Evolutionary conservation across 2,888 invertebrate genomes (phyloP), one percentile per base, ranked within the genome.

Genomic region (Mimumesa dahlbomi): DNA sequence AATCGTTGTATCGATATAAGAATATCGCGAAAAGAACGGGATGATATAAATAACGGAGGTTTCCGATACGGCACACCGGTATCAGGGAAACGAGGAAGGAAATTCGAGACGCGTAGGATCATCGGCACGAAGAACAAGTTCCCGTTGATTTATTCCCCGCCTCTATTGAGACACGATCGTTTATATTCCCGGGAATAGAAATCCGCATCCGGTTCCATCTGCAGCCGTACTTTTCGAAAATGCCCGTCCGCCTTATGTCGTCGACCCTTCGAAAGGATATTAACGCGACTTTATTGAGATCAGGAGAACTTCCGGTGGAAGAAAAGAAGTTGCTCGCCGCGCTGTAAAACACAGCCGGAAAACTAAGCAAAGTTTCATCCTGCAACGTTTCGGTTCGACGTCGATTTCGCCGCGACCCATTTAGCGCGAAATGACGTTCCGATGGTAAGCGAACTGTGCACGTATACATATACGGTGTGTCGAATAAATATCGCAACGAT

Each of bases 111-210:
- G 66, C 68, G 57, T 63, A 56, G 66, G 61, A 79, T 79, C 79
- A 77, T 71, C 70, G 76, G 63, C 62, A 58, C 62, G 68, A 66
- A 76, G 70, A 76, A 74, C 70, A 72, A 71, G 68, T 74, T 62
- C 78, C 72, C 75, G 77, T 81, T 81, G 82, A 88, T 88, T 87
- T 86, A 86, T 87, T 81, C 80, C 75, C 63, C 68, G 74, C 72
- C 77, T 74, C 78, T 70, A 82, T 82, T 75, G 81, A 82, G 85
- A 83, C 82, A 79, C 77, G 83, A 83, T 81, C 87, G 82, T 84
- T 86, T 86, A 84, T 84, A 85, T 83, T 74, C 81, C 76, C 66
- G 66, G 72, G 79, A 84, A 85, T 85, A 83, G 82, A 84, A 84
- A 81, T 81, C 75, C 79, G 50, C 77, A 67, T 76, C 57, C 75